These are phyloP conservation scores for Chrosomus eos DNA, from an alignment of 2,797 vertebrate genomes.

Conservation along the genomic window DNA sequence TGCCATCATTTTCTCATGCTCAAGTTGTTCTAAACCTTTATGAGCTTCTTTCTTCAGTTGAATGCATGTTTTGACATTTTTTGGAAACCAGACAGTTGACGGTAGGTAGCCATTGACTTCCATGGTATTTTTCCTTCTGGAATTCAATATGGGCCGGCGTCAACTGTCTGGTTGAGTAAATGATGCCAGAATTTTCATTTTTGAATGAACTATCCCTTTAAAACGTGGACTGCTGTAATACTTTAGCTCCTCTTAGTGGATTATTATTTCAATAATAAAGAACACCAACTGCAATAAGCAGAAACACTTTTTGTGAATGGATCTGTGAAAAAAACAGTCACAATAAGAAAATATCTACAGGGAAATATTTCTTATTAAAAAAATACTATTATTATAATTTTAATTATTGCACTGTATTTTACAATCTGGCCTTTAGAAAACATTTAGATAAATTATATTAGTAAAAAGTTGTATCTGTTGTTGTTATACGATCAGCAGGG, in stretches of 20 bases:
- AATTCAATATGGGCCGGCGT: no score
- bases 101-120: no score
- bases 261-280: neutral
- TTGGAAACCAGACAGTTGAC: no score
- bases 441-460: neutral
- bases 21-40: no score
- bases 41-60: no score
- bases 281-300: neutral
- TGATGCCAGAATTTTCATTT: no score
- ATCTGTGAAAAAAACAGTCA: neutral
- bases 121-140: no score
- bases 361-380: neutral
- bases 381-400: neutral
- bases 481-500: neutral
- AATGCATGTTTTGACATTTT: no score
- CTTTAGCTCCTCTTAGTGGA: slow-evolving; percentile 26
- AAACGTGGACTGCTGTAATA: neutral
- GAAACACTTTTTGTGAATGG: neutral
- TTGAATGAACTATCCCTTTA: neutral
- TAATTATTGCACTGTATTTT: neutral
- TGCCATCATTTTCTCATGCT: no score
- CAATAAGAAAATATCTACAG: neutral
- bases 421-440: neutral
- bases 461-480: neutral
- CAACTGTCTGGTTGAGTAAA: no score